Evolutionary conservation across 2,888 invertebrate species (phyloP).

Genomic region (Meiosimyza decipiens): DNA sequence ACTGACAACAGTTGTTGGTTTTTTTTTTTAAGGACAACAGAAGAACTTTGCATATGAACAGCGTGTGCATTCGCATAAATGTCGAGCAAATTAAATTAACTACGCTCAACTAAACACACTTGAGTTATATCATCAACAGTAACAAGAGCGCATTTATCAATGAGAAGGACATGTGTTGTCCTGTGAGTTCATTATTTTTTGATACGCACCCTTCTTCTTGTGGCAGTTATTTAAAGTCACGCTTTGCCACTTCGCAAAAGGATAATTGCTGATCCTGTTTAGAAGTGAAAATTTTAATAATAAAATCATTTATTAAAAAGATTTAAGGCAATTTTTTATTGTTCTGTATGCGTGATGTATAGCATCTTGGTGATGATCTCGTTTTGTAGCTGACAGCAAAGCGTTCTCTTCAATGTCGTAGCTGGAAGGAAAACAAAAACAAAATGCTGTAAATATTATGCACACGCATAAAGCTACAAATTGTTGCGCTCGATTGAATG

Average conservation of each 20-base stretch:
- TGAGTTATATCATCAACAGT: conserved; percentile 50
- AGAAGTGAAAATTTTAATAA: conserved; percentile 52
- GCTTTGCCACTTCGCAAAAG: not conserved
- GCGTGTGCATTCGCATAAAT: conserved; percentile 53
- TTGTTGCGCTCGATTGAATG: not conserved
- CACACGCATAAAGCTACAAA: conserved; percentile 1
- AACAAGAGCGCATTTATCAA: conserved; percentile 48
- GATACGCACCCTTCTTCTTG: not conserved
- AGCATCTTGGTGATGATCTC: conserved; percentile 6
- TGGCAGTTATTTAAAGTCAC: not conserved
- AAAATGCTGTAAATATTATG: conserved; percentile 25
- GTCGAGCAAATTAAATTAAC: conserved; percentile 54
- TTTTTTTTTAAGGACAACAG: not conserved
- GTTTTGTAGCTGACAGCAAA: conserved; percentile 12
- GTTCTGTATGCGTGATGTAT: not conserved
- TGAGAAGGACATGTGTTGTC: conserved; percentile 22
- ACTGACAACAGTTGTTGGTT: conserved; percentile 27
- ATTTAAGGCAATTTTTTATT: not conserved
- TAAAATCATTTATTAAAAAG: conserved; percentile 57
- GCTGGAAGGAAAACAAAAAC: too few relatives aligned
- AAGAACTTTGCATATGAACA: not conserved
- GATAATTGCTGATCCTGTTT: conserved; percentile 16
- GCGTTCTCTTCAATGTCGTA: not conserved
- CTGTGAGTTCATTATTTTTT: too few relatives aligned
- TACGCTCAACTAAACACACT: conserved; percentile 42